These are phyloP conservation scores for Benitochromis conjunctus DNA, from an alignment of 2,113 vertebrate species.

Conservation along the genomic window DNA sequence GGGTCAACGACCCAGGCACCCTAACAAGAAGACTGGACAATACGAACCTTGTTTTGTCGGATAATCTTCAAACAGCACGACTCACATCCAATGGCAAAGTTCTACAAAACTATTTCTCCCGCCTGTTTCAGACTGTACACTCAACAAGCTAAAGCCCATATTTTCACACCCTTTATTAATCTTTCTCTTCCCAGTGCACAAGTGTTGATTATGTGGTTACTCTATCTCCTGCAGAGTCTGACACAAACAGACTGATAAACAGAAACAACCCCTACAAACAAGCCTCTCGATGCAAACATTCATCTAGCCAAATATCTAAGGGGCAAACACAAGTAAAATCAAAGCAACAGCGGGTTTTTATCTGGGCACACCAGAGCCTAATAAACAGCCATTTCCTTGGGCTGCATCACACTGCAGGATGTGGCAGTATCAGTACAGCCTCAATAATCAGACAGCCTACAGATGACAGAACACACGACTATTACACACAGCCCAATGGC, in stretches of 20 bases:
- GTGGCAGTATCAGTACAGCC: slow-evolving; percentile 20
- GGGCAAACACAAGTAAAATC: slow-evolving; percentile 45
- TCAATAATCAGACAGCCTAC: slow-evolving; percentile 48
- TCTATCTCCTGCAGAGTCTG: neutral
- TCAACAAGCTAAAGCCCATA: neutral
- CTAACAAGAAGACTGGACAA: neutral
- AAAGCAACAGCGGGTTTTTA: slow-evolving; percentile 40
- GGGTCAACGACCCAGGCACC: too few relatives aligned
- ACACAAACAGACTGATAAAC: slow-evolving; percentile 43
- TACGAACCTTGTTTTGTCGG: neutral
- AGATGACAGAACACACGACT: slow-evolving; percentile 43
- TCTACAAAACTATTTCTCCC: neutral
- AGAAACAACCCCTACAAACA: slow-evolving; percentile 14
- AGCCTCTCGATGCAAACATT: slow-evolving; percentile 22
- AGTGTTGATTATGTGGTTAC: slow-evolving; percentile 17
- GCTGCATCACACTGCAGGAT: slow-evolving; percentile 28
- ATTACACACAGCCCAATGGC: slow-evolving; percentile 4
- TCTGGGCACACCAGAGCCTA: slow-evolving; percentile 36
- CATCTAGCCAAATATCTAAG: slow-evolving; percentile 52
- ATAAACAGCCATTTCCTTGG: slow-evolving; percentile 44
- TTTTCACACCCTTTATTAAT: slow-evolving; percentile 14
- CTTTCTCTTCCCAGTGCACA: neutral
- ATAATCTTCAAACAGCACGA: neutral
- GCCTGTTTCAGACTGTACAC: neutral
- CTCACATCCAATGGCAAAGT: neutral